phyloP scores from a whole-genome alignment of 1,140 invertebrate species.

The Drosophila dunni region DNA sequence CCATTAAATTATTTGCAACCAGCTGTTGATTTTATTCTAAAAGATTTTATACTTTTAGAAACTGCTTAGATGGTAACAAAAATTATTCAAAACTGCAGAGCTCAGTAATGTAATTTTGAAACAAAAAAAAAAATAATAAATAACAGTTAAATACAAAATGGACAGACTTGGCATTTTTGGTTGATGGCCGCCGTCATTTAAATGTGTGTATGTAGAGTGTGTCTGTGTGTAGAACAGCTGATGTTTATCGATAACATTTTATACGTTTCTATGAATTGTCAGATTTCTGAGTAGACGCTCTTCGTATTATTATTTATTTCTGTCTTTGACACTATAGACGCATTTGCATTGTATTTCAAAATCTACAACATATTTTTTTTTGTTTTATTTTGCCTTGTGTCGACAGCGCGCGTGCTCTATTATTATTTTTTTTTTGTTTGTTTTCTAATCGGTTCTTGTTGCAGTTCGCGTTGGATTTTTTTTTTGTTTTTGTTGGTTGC shows the following conservation, averaged over 20 bases:
- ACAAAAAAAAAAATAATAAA: not conserved
- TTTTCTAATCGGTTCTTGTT: constrained; percentile 12
- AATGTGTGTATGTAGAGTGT: not conserved
- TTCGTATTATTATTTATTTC: not conserved
- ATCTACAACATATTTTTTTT: not conserved
- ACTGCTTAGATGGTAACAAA: not conserved
- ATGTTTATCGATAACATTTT: constrained; percentile 41
- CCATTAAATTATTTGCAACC: not conserved
- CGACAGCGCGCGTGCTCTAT: constrained; percentile 55
- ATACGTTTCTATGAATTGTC: not conserved
- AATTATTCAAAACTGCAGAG: not conserved
- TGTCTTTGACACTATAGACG: not conserved
- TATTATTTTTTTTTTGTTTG: constrained; percentile 18
- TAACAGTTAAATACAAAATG: constrained; percentile 7
- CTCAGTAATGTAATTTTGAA: not conserved
- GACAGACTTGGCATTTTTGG: constrained; percentile 2
- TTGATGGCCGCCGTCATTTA: constrained; percentile 8
- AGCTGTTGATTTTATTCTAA: constrained; percentile 2
- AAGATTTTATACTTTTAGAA: not conserved
- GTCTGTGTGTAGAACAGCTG: constrained; percentile 31
- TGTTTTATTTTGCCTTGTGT: constrained; percentile 5
- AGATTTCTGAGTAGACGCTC: not conserved
- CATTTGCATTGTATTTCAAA: not conserved
- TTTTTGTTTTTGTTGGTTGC: constrained; percentile 26
- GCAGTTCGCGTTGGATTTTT: constrained; percentile 43